A percentile compares a stretch with the other conserved stretches of the same genome.
Conservation (phyloP, 1,140 invertebrate genomes). For the Nylanderia fulva region DNA sequence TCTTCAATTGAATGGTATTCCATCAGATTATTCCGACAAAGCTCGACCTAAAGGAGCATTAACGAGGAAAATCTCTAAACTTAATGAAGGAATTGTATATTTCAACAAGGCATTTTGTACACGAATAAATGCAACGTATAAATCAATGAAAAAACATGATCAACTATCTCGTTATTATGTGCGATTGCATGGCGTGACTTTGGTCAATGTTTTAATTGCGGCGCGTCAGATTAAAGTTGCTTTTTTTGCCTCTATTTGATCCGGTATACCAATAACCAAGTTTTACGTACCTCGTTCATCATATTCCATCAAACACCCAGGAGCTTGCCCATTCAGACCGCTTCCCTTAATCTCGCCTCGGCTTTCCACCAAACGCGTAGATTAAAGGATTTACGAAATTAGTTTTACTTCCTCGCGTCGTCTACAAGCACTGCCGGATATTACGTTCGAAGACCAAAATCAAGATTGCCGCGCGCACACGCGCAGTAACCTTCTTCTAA, state of each 20-base stretch:
- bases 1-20: constrained; percentile 12
- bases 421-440: constrained; percentile 70
- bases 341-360: constrained; percentile 68
- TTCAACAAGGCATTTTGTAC: neutral
- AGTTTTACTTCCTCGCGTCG: constrained; percentile 74
- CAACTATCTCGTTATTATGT: constrained; percentile 40
- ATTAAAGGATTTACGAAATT: constrained; percentile 78
- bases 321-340: constrained; percentile 67
- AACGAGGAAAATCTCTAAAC: constrained; percentile 49
- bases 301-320: constrained; percentile 80
- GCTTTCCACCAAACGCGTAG: constrained; percentile 72
- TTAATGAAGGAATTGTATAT: constrained; percentile 41
- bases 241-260: constrained; percentile 69
- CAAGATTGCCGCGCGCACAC: constrained; percentile 55
- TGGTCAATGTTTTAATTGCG: constrained; percentile 64
- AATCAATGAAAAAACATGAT: constrained; percentile 4
- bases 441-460: constrained; percentile 69
- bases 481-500: constrained; percentile 34
- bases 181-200: constrained; percentile 45
- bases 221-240: constrained; percentile 53
- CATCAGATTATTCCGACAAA: constrained; percentile 16
- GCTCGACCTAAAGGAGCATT: constrained; percentile 44
- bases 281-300: constrained; percentile 79
- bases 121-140: constrained; percentile 10
- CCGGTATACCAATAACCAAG: constrained; percentile 74